phyloP scores from a whole-genome alignment of 2,113 vertebrate genomes.

The Lepidothrix coronata region DNA sequence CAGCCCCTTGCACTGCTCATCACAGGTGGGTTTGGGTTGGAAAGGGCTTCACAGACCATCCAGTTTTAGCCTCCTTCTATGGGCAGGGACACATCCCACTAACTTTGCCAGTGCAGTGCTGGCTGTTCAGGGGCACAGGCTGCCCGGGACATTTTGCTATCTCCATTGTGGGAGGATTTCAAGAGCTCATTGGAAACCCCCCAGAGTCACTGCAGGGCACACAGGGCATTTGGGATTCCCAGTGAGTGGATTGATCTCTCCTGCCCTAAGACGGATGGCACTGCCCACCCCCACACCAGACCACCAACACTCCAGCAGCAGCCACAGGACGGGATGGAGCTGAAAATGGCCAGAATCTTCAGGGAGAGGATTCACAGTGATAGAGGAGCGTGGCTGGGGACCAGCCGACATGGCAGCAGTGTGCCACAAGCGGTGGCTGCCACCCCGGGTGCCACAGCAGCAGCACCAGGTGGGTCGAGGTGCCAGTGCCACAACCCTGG shows the following conservation, averaged over 20 bases:
- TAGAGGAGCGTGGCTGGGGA: neutral
- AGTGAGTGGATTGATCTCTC: neutral
- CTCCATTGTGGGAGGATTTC: neutral
- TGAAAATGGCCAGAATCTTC: neutral
- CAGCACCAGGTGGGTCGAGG: neutral
- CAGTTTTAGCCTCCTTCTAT: rapidly evolving
- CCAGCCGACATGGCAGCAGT: rapidly evolving
- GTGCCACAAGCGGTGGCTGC: rapidly evolving
- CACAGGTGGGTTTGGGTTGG: neutral
- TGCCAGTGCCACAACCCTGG: neutral
- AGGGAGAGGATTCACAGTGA: rapidly evolving
- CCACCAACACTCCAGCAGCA: neutral
- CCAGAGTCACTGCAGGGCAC: neutral
- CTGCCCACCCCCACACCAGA: rapidly evolving
- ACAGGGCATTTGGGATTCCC: neutral
- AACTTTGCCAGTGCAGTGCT: neutral
- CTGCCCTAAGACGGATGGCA: rapidly evolving
- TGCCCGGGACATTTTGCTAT: rapidly evolving
- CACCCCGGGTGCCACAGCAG: neutral
- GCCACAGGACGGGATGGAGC: rapidly evolving
- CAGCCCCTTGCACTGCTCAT: neutral
- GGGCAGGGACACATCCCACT: neutral
- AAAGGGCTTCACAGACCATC: neutral
- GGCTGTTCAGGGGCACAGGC: neutral
- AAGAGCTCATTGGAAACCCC: neutral